Base-by-base conservation (phyloP, 2,113 vertebrate species). In the Apeltes quadracus region DNA sequence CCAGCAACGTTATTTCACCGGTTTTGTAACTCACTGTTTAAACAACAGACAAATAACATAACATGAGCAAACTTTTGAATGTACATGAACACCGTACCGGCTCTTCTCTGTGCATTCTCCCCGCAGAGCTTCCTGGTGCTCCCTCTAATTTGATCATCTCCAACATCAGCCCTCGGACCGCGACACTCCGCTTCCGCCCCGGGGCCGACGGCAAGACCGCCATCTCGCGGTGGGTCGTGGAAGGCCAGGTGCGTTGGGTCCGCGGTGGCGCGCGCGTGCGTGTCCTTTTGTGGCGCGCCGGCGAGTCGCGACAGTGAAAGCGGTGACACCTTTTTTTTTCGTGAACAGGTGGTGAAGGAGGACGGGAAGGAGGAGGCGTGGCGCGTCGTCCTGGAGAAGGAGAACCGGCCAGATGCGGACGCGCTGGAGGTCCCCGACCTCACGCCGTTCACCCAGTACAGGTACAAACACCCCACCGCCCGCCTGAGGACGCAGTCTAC, bases 361-460 rank as follows among this genome's bases (percentile, higher is more conserved):
- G 61, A 75, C 15, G 76, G 68, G 5, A 54, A 75, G 14, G 96
- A 96, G 0, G 96, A 96, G 41, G 93, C 93, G 2, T 99, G 97
- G 97, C 91, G 92, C 59, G 92, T 81, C 50, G 90, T 98, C 53
- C 94, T 88, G 5, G 95, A 97, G 84, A 94, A 95, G 65, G 95
- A 97, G 63, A 97, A 96, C 20, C 94, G 96, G 50, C 95, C 96
- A 0, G 93, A 96, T 6, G 93, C 95, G 76, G 95, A 97, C 84
- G 87, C 80, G 16, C 85, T 99, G 90, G 95, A 98, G 76, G 94
- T 99, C 53, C 96, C 96, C 0, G 90, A 96, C 90, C 95, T 99
- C 81, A 95, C 86, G 0, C 97, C 97, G 0, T 98, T 97, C 81
- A 99, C 96, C 41, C 93, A 95, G 82, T 99, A 99, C 94, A 96